Base-by-base conservation (phyloP, 1,140 invertebrate genomes). In the Babylonia areolata region DNA sequence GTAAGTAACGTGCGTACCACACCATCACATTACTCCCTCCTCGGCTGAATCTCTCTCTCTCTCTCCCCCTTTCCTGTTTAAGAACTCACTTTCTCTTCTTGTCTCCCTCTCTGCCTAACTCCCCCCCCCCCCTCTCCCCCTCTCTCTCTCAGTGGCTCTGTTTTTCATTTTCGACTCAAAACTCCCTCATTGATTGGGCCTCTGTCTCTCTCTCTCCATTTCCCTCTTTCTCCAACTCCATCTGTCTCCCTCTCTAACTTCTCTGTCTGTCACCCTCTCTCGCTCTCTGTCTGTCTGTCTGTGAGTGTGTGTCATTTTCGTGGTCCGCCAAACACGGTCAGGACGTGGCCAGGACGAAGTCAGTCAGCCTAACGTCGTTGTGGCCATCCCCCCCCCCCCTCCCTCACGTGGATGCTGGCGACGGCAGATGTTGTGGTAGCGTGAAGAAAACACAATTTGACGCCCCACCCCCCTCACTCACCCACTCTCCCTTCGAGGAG, bases 381-480 rank as follows among this genome's bases (percentile, higher is more conserved):
- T 31, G 11, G 42, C 46, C 3, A 28, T 64, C n/a, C n/a, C n/a
- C n/a, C n/a, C n/a, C n/a, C n/a, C n/a, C n/a, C n/a, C n/a, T n/a
- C 78, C 40, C 33, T 54, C 17, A 31, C 78, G 78, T n/a, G n/a
- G 78, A 33, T 35, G 23, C 0, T 28, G 42, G 46, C 46, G 42
- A 35, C 78, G 78, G 78, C 78, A 80, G 78, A 80, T 80, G 78
- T 58, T 80, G 78, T 54, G 78, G 42, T 54, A 35, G 46, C 28
- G 78, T 80, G 31, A 58, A 28, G 42, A 80, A 6, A 80, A 80
- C 78, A 80, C 78, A 80, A 80, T 80, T 80, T 80, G 78, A 28
- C 78, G 40, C 78, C 78, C 11, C 46, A 31, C 31, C 78, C 42
- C 46, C 28, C 46, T 6, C 15, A 5, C 2, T 51, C 77, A 42